Percentiles rank a stretch among this genome's conserved stretches.
Conservation (phyloP, 2,113 vertebrate species). For the Phylloscopus trochiloides region DNA sequence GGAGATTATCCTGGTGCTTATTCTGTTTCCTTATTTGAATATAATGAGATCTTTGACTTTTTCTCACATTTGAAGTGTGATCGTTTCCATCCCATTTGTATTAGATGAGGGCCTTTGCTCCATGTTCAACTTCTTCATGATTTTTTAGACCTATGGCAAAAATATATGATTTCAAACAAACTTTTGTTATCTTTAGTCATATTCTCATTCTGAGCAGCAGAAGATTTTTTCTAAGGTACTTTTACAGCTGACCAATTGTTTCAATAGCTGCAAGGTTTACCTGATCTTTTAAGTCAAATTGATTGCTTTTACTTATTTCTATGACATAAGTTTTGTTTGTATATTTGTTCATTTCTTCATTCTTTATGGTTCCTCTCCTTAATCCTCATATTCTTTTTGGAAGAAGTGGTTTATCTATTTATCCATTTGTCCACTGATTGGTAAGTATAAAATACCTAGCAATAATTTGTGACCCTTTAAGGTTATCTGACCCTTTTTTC, state of each 20-base stretch:
- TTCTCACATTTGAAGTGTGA: not conserved
- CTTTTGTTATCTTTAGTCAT: not conserved
- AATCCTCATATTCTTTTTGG: not conserved
- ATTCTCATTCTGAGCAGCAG: not conserved
- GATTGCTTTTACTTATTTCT: not conserved
- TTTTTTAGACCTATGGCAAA: not conserved
- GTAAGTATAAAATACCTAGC: not conserved
- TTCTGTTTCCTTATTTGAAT: not conserved
- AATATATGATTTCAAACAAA: not conserved
- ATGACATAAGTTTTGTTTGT: not conserved
- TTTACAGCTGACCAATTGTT: not conserved
- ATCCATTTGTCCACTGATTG: not conserved
- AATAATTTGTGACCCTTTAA: not conserved
- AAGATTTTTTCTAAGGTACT: not conserved
- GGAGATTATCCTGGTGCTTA: not conserved
- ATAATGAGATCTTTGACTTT: not conserved
- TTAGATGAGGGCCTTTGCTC: not conserved
- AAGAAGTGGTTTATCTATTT: not conserved
- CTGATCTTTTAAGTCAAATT: not conserved
- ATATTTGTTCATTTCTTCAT: not conserved
- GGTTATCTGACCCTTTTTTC: not conserved
- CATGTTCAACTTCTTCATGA: not conserved
- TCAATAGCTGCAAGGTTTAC: not conserved
- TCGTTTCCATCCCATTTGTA: not conserved
- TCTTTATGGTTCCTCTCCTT: not conserved